Evolutionary conservation across 1,140 invertebrate species (phyloP), one percentile per base, ranked within the genome.

Genomic region (Nixonia krombeini): DNA sequence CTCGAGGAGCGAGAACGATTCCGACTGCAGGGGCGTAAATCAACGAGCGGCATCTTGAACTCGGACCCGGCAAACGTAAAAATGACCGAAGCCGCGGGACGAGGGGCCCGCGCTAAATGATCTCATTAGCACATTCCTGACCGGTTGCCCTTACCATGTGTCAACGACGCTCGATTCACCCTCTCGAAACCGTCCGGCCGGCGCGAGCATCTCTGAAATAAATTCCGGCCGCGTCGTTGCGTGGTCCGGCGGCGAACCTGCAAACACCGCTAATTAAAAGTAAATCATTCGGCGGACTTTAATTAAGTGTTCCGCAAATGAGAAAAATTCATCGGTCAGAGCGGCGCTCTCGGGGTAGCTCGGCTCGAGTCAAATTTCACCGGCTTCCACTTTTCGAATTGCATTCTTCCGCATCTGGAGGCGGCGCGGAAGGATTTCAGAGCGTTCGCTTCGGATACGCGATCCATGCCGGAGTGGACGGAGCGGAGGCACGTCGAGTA

Each of bases 121-220:
- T 82, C 82, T 82, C 80, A 84, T 84, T 84, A 84, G 77, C 80
- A 81, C 81, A 84, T 84, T 84, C 81, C 76, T 78, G 68, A 69
- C 71, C 63, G 72, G 61, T 65, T 71, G 75, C 56, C 62, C 75
- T 75, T 68, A 62, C 72, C 77, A 72, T 78, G 74, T 82, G 76
- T 82, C 80, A 84, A 81, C 72, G 70, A 56, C 75, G 69, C 68
- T 74, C 73, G 63, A 47, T 46, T 62, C 40, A 56, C 44, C 44
- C 70, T 51, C 44, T 63, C 50, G 45, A 69, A 67, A 73, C 59
- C 65, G 67, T 72, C 67, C 52, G 63, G 41, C 72, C 75, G 67
- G 73, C 73, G 74, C 72, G 67, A 74, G 74, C 72, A 69, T 70
- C 74, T 70, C 67, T 72, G 77, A 79, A 81, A 81, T 80, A 80